Evolutionary conservation across 2,113 vertebrate genomes (phyloP).

Genomic region (Elaphurus davidianus): DNA sequence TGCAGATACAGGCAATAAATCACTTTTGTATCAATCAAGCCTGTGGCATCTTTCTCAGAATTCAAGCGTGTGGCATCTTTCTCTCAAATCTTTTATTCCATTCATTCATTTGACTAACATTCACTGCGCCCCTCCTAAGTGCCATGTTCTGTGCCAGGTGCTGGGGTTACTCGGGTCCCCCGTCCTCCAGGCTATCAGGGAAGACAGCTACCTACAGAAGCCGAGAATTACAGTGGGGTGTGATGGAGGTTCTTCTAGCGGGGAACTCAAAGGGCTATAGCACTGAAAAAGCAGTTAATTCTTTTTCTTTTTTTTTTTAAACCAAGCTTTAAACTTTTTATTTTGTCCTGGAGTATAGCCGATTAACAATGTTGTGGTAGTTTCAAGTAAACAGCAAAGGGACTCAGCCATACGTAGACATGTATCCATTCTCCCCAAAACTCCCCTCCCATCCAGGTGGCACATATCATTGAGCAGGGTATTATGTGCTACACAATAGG

Average conservation of each 20-base stretch:
- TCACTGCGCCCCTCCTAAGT: not conserved
- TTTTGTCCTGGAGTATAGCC: not conserved
- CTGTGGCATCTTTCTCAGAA: not conserved
- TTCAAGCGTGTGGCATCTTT: not conserved
- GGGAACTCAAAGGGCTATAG: not conserved
- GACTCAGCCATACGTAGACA: not conserved
- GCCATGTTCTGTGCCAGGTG: not conserved
- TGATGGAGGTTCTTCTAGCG: not conserved
- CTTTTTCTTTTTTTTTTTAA: not conserved
- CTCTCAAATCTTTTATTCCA: not conserved
- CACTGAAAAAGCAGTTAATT: not conserved
- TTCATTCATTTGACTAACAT: not conserved
- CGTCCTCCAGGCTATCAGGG: not conserved
- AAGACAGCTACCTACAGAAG: not conserved
- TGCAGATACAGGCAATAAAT: not conserved
- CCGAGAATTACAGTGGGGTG: not conserved
- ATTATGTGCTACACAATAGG: not conserved
- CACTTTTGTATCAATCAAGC: not conserved
- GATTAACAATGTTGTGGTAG: not conserved
- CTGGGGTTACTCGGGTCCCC: not conserved
- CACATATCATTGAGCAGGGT: not conserved
- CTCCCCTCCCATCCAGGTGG: not conserved
- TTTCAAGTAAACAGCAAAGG: not conserved
- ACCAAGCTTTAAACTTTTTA: not conserved
- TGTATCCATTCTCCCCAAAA: not conserved